A percentile compares a stretch with the other conserved stretches of the same genome.
phyloP scores from a whole-genome alignment of 2,113 vertebrate genomes.

The Callorhinus ursinus region DNA sequence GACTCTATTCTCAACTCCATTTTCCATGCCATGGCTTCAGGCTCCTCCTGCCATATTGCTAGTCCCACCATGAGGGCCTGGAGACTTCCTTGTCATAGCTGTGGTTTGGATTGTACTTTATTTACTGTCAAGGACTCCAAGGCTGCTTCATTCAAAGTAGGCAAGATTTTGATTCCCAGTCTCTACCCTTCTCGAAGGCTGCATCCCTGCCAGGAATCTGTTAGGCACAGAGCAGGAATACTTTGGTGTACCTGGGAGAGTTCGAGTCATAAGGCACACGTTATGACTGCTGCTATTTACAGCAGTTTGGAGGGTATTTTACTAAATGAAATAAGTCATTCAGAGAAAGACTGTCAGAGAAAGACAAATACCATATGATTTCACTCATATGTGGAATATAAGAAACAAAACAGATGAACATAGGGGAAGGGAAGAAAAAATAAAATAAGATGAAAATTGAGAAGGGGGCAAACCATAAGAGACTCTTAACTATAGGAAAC shows the following conservation, averaged over 20 bases:
- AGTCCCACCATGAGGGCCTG: fast-evolving
- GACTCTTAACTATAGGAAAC: not conserved
- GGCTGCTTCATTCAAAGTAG: too few relatives aligned
- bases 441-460: not conserved
- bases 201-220: not conserved
- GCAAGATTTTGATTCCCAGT: fast-evolving
- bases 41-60: too few relatives aligned
- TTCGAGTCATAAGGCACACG: too few relatives aligned
- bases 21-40: not conserved
- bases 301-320: not conserved
- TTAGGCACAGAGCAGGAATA: not conserved
- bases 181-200: fast-evolving
- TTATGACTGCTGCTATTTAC: not conserved
- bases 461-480: not conserved
- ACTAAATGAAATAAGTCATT: not conserved
- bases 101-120: too few relatives aligned
- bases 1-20: not conserved
- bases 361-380: not conserved
- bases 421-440: not conserved
- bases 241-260: not conserved
- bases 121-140: not conserved
- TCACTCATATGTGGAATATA: not conserved
- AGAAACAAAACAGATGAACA: not conserved
- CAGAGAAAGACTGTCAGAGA: not conserved
- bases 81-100: not conserved